A percentile compares a stretch with the other conserved stretches of the same genome.
These are phyloP conservation scores for Dryadula phaetusa DNA, from an alignment of 2,888 invertebrate genomes.

Conservation along the genomic window DNA sequence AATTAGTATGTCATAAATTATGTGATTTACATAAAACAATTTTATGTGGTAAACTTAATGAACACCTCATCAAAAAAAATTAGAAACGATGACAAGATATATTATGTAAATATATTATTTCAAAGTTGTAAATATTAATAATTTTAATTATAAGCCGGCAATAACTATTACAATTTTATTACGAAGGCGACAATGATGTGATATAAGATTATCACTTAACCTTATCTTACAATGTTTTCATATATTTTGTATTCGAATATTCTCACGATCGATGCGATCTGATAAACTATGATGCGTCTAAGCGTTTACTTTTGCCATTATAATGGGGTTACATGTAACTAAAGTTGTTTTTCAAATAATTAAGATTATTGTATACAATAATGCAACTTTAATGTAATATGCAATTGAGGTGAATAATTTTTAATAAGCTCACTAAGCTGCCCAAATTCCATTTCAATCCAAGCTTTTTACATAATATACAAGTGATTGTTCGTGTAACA, in stretches of 20 bases:
- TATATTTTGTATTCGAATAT: conserved; percentile 53
- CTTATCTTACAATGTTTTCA: conserved; percentile 30
- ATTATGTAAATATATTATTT: not conserved
- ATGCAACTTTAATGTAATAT: not conserved
- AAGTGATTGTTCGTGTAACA: not conserved
- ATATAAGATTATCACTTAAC: conserved; percentile 25
- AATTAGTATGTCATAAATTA: not conserved
- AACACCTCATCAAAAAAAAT: not conserved
- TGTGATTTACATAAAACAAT: not conserved
- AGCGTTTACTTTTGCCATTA: not conserved
- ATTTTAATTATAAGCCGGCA: not conserved
- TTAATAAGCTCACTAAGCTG: too few species aligned
- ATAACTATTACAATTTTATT: not conserved
- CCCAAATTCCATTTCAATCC: too few species aligned
- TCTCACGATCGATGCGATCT: conserved; percentile 58
- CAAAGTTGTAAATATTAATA: not conserved
- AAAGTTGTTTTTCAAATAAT: too few species aligned
- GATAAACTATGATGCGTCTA: conserved; percentile 31
- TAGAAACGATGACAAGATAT: not conserved
- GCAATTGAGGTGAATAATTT: not conserved
- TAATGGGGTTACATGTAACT: not conserved
- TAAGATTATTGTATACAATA: too few species aligned
- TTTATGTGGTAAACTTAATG: not conserved
- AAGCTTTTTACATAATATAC: too few species aligned
- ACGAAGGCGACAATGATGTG: not conserved